phyloP scores from a whole-genome alignment of 2,888 invertebrate genomes.

The Erebia epiphron region DNA sequence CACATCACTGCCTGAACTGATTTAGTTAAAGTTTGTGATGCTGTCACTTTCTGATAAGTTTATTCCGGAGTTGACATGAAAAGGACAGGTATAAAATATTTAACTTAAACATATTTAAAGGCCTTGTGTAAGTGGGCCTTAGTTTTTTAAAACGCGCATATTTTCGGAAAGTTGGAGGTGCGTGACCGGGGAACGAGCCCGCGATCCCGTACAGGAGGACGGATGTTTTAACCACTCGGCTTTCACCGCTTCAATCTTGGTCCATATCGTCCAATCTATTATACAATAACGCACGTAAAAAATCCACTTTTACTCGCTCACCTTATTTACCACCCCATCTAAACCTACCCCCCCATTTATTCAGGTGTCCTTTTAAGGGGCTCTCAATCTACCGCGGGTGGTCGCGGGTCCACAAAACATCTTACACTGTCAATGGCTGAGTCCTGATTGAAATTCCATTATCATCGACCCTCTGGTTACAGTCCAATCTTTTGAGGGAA shows the following conservation, averaged over 20 bases:
- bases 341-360: conserved; percentile 31
- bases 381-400: conserved; percentile 44
- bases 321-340: conserved; percentile 8
- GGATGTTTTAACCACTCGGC: too few relatives aligned
- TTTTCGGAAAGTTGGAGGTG: too few relatives aligned
- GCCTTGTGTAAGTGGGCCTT: too few relatives aligned
- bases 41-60: too few relatives aligned
- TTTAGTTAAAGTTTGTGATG: too few relatives aligned
- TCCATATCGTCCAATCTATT: background rate
- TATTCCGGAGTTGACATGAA: too few relatives aligned
- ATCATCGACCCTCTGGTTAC: conserved; percentile 69
- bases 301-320: conserved; percentile 3
- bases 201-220: too few relatives aligned
- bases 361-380: conserved; percentile 36
- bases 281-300: background rate
- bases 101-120: too few relatives aligned
- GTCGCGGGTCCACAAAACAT: conserved; percentile 37
- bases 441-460: conserved; percentile 80
- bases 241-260: background rate
- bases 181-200: too few relatives aligned
- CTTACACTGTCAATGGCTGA: conserved; percentile 41
- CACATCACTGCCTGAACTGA: too few relatives aligned
- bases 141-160: too few relatives aligned
- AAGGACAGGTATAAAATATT: too few relatives aligned
- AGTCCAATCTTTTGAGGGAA: conserved; percentile 67